Percentiles rank a stretch among this genome's conserved stretches.
Evolutionary conservation across 2,888 invertebrate genomes (phyloP).

Genomic region (Cosmorhoe ocellata): DNA sequence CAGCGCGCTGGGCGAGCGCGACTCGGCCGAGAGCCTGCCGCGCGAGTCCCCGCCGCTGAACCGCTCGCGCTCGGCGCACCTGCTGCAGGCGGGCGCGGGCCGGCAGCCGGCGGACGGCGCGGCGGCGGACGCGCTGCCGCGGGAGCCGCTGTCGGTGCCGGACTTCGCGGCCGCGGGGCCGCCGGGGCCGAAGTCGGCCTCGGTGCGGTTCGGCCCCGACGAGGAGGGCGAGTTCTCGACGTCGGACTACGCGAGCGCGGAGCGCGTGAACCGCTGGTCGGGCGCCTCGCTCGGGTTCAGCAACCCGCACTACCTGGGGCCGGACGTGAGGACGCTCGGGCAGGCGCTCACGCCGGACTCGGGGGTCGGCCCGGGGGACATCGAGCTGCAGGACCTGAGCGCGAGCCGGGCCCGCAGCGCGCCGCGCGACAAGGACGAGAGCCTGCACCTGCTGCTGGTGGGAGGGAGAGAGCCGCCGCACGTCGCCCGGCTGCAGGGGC

Average conservation of each 20-base stretch:
- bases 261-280: conserved; percentile 83
- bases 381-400: conserved; percentile 66
- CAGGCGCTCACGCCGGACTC: conserved; percentile 86
- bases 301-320: conserved; percentile 89
- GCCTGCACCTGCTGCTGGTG: conserved; percentile 76
- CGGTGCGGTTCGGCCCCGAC: conserved; percentile 80
- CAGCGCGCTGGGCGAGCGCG: conserved; percentile 84
- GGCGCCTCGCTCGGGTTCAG: conserved; percentile 85
- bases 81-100: conserved; percentile 51
- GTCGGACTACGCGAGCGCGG: conserved; percentile 90
- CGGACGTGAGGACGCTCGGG: conserved; percentile 87
- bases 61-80: conserved; percentile 83
- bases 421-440: conserved; percentile 48
- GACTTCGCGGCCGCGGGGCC: conserved; percentile 75
- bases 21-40: conserved; percentile 85
- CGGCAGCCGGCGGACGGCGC: conserved; percentile 66
- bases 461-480: conserved; percentile 92
- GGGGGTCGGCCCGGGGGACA: conserved; percentile 83
- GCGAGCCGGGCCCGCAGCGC: conserved; percentile 46
- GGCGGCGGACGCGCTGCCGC: conserved; percentile 87
- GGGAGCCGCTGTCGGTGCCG: conserved; percentile 84
- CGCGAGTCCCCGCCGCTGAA: conserved; percentile 65
- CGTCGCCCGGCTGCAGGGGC: conserved; percentile 88
- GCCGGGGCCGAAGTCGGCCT: conserved; percentile 67
- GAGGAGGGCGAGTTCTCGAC: conserved; percentile 85